Conservation (phyloP, 2,888 invertebrate species). For the Mayetiola destructor region DNA sequence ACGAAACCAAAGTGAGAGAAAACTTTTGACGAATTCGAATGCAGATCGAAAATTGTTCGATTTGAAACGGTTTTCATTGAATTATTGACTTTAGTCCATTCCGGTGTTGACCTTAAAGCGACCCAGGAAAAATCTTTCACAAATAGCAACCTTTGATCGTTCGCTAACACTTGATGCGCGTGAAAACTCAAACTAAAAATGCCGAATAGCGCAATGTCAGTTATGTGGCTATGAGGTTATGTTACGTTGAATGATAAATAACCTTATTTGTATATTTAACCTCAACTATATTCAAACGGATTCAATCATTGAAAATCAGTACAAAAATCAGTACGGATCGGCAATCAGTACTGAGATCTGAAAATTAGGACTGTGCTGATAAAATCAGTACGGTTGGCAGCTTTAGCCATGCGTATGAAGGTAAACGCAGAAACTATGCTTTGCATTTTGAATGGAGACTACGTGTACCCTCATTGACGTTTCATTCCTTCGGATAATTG, state of each 20-base stretch:
- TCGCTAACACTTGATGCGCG: neutral
- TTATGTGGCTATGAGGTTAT: neutral
- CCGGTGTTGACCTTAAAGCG: no score
- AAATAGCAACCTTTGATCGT: neutral
- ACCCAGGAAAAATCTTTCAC: no score
- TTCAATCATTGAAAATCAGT: neutral
- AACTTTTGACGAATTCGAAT: no score
- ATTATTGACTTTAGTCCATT: no score
- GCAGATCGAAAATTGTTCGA: no score
- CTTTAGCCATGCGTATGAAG: neutral
- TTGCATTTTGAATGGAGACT: no score
- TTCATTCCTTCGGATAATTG: no score
- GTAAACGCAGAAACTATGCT: no score
- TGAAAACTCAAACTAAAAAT: neutral
- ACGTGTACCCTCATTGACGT: no score
- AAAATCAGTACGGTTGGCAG: neutral
- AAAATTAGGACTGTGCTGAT: neutral
- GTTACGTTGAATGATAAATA: neutral
- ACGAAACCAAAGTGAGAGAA: no score
- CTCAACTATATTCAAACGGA: neutral
- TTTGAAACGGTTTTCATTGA: no score
- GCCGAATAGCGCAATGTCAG: neutral
- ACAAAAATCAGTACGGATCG: neutral
- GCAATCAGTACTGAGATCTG: neutral
- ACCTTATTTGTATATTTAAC: neutral